A percentile compares a stretch with the other conserved stretches of the same genome.
These are phyloP conservation scores for Stramonita haemastoma DNA, from an alignment of 2,888 invertebrate species.

Conservation along the genomic window DNA sequence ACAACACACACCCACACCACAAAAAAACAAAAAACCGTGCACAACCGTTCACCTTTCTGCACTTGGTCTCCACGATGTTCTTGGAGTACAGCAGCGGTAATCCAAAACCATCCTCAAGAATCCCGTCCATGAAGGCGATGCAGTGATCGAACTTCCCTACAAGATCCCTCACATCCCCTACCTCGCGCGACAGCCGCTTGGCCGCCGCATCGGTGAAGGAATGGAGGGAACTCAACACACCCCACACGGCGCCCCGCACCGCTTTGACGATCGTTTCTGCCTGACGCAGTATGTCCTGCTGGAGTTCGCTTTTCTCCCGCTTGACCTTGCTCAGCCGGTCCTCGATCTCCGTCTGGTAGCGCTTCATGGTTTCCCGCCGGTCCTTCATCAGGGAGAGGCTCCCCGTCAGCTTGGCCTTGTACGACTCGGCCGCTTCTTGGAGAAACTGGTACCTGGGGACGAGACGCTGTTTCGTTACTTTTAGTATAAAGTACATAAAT, in stretches of 20 bases:
- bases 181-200: conserved; percentile 90
- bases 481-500: too few relatives aligned
- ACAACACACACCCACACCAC: not conserved
- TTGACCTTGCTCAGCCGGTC: conserved; percentile 85
- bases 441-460: conserved; percentile 86
- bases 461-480: not conserved
- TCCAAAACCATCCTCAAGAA: conserved; percentile 80
- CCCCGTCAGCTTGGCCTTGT: conserved; percentile 51
- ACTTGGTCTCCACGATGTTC: conserved; percentile 54
- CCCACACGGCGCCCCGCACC: conserved; percentile 47
- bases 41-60: conserved; percentile 46
- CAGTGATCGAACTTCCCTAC: conserved; percentile 93
- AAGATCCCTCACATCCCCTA: conserved; percentile 88
- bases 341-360: conserved; percentile 77
- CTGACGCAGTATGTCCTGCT: conserved; percentile 50
- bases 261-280: conserved; percentile 50
- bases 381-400: conserved; percentile 84
- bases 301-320: conserved; percentile 83
- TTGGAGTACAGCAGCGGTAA: conserved; percentile 71
- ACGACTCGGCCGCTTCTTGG: conserved; percentile 87
- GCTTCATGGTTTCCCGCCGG: conserved; percentile 82
- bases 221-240: conserved; percentile 82
- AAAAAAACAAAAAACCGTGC: not conserved
- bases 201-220: conserved; percentile 88
- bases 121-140: conserved; percentile 88